Evolutionary conservation across 2,888 invertebrate genomes (phyloP), one percentile per base, ranked within the genome.

Genomic region (Xestia rhomboidea): DNA sequence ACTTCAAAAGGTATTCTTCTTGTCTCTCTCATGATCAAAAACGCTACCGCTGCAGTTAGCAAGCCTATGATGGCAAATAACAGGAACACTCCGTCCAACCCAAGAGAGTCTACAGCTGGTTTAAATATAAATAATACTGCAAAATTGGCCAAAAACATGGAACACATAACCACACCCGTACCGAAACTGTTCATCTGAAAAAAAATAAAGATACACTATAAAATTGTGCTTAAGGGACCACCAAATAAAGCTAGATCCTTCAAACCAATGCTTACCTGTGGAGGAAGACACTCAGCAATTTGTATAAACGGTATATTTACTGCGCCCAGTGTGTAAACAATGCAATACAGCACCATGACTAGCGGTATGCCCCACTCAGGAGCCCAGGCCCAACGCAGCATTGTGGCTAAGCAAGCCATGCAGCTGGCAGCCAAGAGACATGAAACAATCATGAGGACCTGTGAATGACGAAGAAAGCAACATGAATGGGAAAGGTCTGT

Each of bases 1-100:
- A 84, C 84, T 76, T 94, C 91, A 18, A 93, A 81, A 0, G 92
- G 89, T 38, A 92, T 87, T 1, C 91, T 91, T 73, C 92, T 93
- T 0, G 96, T 96, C 83, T 96, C 96, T 24, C 93, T 94, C 66
- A 95, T 90, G 18, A 89, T 83, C 3, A 93, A 85, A 51, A 89
- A 86, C 0, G 93, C 80, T 41, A 93, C 73, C 0, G 92, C n/a
- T 1, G 92, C 90, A 0, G 92, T 83, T 0, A 90, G 4, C 0
- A 89, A 75, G 41, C 93, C 89, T 0, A 93, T 88, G 2, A 77
- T 34, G 4, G 93, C 86, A 76, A 93, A 95, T 11, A 92, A 24
- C 71, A 93, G 90, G 84, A 95, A 95, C 6, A 93, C 91, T 2
- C 93, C 92, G 46, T 93, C 92, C 3, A 92, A 87, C 0, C 95